These are phyloP conservation scores for Phymastichus coffea DNA, from an alignment of 1,140 invertebrate genomes.

Conservation along the genomic window DNA sequence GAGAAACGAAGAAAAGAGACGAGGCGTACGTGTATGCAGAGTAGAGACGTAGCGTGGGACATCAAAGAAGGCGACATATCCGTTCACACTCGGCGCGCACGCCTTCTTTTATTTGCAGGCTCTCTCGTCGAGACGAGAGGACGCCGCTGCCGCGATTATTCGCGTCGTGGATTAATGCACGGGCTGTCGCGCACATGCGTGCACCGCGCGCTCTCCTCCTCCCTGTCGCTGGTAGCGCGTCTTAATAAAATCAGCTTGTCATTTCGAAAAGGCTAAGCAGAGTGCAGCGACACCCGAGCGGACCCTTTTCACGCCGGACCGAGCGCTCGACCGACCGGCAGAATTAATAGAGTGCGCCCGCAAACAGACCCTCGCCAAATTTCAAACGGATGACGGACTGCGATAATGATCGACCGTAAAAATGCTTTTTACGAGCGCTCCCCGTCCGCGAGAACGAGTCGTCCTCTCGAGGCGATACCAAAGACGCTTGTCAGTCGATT, in stretches of 20 bases:
- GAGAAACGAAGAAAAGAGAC: not conserved
- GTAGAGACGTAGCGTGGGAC: conserved; percentile 24
- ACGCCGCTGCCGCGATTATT: conserved; percentile 13
- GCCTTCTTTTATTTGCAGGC: conserved; percentile 36
- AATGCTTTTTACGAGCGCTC: no score
- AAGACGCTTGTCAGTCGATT: no score
- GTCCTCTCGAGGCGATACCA: no score
- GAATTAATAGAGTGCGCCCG: no score
- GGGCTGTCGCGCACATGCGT: not conserved
- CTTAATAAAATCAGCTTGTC: conserved; percentile 55
- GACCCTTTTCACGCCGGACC: conserved; percentile 25
- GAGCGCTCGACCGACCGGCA: conserved; percentile 2
- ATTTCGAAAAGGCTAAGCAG: conserved; percentile 45
- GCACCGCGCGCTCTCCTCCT: not conserved
- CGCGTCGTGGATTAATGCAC: conserved; percentile 26
- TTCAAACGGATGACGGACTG: no score
- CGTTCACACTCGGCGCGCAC: conserved; percentile 48
- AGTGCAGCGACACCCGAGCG: conserved; percentile 17
- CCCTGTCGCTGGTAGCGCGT: conserved; percentile 33
- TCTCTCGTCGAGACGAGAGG: not conserved
- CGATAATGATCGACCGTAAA: no score
- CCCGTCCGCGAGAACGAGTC: no score
- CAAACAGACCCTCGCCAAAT: no score
- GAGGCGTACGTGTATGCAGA: not conserved
- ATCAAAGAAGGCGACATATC: conserved; percentile 55